Evolutionary conservation across 2,888 invertebrate species (phyloP), one percentile per base, ranked within the genome.

Genomic region (Glaucopsyche alexis): DNA sequence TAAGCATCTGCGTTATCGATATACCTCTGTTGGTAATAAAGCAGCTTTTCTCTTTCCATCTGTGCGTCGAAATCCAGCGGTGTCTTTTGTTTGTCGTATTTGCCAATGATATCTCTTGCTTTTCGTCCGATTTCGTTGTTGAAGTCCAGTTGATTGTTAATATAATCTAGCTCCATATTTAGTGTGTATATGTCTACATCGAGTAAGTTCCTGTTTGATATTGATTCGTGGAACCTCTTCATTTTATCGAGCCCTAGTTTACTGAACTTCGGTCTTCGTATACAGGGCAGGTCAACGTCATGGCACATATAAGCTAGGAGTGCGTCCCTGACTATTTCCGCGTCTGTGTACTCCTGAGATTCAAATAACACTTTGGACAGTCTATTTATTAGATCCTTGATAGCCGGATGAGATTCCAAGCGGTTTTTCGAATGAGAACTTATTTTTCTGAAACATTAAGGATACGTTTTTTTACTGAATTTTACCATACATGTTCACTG

Each of bases 271-370:
- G 79, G 76, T 75, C 88, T 89, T 29, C 93, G 91, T 1, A 94
- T 92, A 83, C 98, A 98, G 0, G 98, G 98, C 65, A 98, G 85
- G 0, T 95, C 94, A 0, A 96, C 95, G 72, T 96, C 95, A 82
- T 99, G 98, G 81, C 99, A 99, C 74, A 96, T 94, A 82, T 97
- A 97, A 0, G 97, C 96, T 64, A 98, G 88, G 8, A 98, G 87
- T 0, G 97, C 96, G 85, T 98, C 99, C 76, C 96, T 94, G 0
- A 97, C 93, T 0, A 95, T 94, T 74, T 95, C 95, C 0, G 97
- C 96, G 84, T 96, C 96, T 0, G 94, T 94, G 2, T 93, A 94
- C 80, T 95, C 94, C 77, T 95, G 94, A 64, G 95, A 95, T 83
- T 95, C 96, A 85, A 94, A 97, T 65, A 95, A 94, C 0, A 93